These are phyloP conservation scores for Anaspis maculata DNA, from an alignment of 2,888 invertebrate species.

Conservation along the genomic window DNA sequence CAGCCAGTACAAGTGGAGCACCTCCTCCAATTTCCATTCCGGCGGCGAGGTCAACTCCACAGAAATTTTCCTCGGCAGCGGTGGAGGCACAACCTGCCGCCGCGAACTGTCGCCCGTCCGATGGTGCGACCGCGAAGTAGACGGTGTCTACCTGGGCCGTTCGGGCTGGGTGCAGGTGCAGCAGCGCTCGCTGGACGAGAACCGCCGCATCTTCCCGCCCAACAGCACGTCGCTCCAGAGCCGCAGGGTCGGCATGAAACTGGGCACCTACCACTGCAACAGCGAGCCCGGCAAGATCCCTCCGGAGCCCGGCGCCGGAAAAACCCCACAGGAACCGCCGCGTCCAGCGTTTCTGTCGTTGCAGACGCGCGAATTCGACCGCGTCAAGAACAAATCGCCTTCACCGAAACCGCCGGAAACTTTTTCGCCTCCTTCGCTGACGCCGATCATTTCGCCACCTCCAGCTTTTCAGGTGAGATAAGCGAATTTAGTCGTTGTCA, in stretches of 20 bases:
- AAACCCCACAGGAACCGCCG: conserved; percentile 20
- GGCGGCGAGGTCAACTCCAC: conserved; percentile 41
- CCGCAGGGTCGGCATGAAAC: conserved; percentile 39
- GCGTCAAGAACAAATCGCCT: conserved; percentile 32
- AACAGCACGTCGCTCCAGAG: conserved; percentile 21
- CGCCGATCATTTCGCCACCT: conserved; percentile 62
- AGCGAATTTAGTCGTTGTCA: too few species aligned
- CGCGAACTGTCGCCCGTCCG: conserved; percentile 50
- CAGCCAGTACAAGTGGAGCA: conserved; percentile 24
- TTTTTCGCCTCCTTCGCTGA: conserved; percentile 55
- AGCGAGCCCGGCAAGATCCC: conserved; percentile 34
- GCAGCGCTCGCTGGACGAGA: conserved; percentile 48
- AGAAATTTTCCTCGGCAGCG: conserved; percentile 40
- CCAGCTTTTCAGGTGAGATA: conserved; percentile 65
- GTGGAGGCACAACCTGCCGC: conserved; percentile 40
- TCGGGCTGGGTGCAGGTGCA: conserved; percentile 53
- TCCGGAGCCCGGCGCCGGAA: conserved; percentile 8
- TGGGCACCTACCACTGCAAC: conserved; percentile 47
- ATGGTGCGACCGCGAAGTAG: conserved; percentile 52
- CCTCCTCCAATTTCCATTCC: conserved; percentile 33
- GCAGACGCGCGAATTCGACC: conserved; percentile 35
- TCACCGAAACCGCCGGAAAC: conserved; percentile 40
- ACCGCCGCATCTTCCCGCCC: conserved; percentile 38
- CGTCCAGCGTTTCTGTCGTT: conserved; percentile 38
- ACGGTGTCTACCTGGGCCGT: conserved; percentile 50